Conservation (phyloP, 1,140 invertebrate species). For the Drosophila bocki region DNA sequence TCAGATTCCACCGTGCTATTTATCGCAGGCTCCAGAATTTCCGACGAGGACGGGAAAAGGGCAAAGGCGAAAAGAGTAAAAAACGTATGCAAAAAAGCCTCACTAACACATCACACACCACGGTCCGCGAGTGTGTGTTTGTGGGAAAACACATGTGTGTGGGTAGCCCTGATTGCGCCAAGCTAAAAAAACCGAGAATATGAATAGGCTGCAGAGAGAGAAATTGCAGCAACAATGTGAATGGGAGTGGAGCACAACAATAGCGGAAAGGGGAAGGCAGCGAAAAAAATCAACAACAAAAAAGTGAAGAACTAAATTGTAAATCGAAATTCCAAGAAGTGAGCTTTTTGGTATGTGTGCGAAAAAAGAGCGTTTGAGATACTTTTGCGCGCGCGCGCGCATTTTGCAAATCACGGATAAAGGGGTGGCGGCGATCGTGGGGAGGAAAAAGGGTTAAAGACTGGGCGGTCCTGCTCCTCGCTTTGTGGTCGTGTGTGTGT, state of each 20-base stretch:
- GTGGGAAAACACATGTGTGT: slow-evolving; percentile 4
- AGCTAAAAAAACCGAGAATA: slow-evolving; percentile 48
- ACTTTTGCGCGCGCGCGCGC: slow-evolving; percentile 76
- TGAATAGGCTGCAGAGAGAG: slow-evolving; percentile 71
- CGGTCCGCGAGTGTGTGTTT: neutral
- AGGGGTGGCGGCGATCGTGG: slow-evolving; percentile 25
- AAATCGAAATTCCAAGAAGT: slow-evolving; percentile 82
- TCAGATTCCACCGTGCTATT: slow-evolving; percentile 56
- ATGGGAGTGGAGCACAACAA: slow-evolving; percentile 72
- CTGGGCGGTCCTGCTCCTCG: slow-evolving; percentile 27
- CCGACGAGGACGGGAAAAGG: slow-evolving; percentile 52
- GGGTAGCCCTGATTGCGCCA: slow-evolving; percentile 63
- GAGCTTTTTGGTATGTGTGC: slow-evolving; percentile 58
- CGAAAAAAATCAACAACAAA: slow-evolving; percentile 42
- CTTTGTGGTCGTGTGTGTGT: slow-evolving; percentile 18
- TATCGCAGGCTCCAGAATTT: slow-evolving; percentile 31
- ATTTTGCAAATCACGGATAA: slow-evolving; percentile 37
- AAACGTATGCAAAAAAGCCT: slow-evolving; percentile 67
- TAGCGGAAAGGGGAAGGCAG: slow-evolving; percentile 49
- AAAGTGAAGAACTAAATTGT: slow-evolving; percentile 77
- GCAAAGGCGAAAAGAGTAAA: slow-evolving; percentile 59
- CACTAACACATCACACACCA: slow-evolving; percentile 25
- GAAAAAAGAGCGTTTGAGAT: slow-evolving; percentile 72
- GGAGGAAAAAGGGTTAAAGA: slow-evolving; percentile 18
- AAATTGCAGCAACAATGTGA: slow-evolving; percentile 78